Conservation (phyloP, 2,113 vertebrate genomes). For the Crotalus viridis region DNA sequence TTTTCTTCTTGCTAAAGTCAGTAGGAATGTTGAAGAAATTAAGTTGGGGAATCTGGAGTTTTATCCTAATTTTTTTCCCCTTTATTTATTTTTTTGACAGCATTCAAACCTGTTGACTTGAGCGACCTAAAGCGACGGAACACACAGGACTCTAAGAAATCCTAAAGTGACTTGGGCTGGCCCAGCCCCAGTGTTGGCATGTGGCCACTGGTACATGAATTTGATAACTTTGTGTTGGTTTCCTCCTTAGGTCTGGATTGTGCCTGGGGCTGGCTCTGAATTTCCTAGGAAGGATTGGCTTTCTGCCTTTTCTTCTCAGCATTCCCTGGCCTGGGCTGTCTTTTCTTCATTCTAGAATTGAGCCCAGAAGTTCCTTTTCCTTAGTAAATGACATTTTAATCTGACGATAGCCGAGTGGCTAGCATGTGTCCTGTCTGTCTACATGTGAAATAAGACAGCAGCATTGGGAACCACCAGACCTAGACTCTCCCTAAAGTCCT, state of each 20-base stretch:
- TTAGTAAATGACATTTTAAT: conserved; percentile 11
- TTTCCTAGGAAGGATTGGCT: conserved; percentile 48
- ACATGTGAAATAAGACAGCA: neutral
- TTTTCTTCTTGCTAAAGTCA: neutral
- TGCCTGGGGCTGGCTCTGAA: conserved; percentile 54
- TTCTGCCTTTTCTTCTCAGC: conserved; percentile 31
- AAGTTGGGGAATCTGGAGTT: neutral
- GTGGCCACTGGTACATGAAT: conserved; percentile 53
- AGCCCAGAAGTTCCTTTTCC: conserved; percentile 21
- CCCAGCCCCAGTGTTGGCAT: neutral
- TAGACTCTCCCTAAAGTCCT: neutral
- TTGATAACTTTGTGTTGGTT: conserved; percentile 59
- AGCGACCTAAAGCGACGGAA: conserved; percentile 87
- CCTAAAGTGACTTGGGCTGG: conserved; percentile 68
- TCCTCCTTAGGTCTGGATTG: conserved; percentile 57
- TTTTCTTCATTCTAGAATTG: conserved; percentile 27
- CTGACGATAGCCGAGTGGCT: neutral
- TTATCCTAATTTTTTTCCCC: neutral
- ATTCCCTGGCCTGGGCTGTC: conserved; percentile 49
- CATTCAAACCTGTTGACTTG: conserved; percentile 90
- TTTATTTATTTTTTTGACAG: conserved; percentile 63
- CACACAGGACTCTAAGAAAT: conserved; percentile 89
- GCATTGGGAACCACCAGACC: neutral
- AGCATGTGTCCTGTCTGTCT: neutral
- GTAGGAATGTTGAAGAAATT: neutral